Evolutionary conservation across 2,113 vertebrate genomes (phyloP).

Genomic region (Platanista minor): DNA sequence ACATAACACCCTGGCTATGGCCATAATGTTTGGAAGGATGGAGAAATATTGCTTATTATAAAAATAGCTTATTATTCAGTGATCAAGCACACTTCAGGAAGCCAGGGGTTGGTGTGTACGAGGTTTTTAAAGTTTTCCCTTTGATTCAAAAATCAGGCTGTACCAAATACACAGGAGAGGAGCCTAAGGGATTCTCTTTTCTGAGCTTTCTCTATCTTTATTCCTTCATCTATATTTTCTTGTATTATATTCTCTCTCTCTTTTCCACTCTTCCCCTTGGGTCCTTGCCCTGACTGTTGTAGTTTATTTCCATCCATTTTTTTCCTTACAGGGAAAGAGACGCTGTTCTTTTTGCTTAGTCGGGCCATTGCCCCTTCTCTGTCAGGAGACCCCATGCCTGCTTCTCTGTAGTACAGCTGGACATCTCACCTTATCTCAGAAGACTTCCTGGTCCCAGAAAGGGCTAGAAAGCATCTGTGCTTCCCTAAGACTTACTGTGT

Average conservation of each 20-base stretch:
- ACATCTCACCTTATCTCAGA: not conserved
- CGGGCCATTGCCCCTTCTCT: not conserved
- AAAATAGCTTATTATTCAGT: not conserved
- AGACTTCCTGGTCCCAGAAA: not conserved
- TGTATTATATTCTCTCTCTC: not conserved
- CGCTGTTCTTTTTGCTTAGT: not conserved
- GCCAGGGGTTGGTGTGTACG: not conserved
- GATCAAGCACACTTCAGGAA: not conserved
- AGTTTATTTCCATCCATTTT: not conserved
- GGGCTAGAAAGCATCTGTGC: not conserved
- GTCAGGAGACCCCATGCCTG: not conserved
- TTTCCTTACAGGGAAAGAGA: not conserved
- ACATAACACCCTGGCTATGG: fast-evolving
- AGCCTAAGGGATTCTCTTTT: not conserved
- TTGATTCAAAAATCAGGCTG: not conserved
- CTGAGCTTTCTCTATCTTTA: not conserved
- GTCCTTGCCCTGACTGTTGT: not conserved
- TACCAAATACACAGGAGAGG: not conserved
- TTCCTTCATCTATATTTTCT: not conserved
- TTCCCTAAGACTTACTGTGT: not conserved
- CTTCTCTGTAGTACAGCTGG: not conserved
- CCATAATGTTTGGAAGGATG: not conserved
- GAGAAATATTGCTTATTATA: not conserved
- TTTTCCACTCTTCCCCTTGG: not conserved
- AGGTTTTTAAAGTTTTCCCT: not conserved